Percentiles rank a stretch among this genome's conserved stretches.
Evolutionary conservation across 2,113 vertebrate species (phyloP).

Genomic region (Bubalus kerabau): DNA sequence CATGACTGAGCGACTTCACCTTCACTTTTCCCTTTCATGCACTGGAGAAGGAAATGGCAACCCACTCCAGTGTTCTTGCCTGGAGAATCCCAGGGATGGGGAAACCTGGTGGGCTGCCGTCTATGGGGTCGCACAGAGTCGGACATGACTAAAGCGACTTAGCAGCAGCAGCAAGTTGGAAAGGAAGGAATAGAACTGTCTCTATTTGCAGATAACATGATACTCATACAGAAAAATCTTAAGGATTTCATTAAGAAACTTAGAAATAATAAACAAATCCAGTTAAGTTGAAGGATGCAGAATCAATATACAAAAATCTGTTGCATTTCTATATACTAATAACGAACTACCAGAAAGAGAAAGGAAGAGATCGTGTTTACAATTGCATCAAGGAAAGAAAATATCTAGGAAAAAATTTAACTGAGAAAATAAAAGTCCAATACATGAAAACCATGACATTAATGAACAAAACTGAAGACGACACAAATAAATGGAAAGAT

Average conservation of each 20-base stretch:
- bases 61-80: no score
- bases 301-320: background rate
- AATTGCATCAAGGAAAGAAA: background rate
- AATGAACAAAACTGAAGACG: background rate
- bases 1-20: no score
- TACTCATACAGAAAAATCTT: background rate
- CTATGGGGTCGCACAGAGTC: no score
- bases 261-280: background rate
- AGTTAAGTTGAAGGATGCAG: background rate
- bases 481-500: background rate
- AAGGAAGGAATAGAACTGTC: background rate
- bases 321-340: background rate
- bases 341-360: background rate
- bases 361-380: background rate
- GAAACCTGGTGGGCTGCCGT: no score
- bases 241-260: background rate
- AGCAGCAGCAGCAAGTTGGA: background rate
- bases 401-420: background rate
- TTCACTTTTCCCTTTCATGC: no score
- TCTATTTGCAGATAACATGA: background rate
- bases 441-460: background rate
- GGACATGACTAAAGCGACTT: no score
- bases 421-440: background rate
- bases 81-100: no score
- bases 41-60: no score